Conservation (phyloP, 2,888 invertebrate species). For the Drosophila histrio region DNA sequence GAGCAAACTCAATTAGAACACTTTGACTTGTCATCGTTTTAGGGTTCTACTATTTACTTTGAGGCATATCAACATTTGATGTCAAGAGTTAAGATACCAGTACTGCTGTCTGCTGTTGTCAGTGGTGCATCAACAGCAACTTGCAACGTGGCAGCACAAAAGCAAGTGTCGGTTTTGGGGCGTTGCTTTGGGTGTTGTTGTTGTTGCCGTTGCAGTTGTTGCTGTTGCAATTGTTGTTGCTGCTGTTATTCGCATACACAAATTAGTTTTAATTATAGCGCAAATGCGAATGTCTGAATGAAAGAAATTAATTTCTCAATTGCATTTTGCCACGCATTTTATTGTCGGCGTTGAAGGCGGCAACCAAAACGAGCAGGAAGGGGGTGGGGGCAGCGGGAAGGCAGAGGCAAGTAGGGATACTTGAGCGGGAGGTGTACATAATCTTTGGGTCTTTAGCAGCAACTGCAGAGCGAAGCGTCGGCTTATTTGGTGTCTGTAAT, state of each 20-base stretch:
- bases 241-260: constrained; percentile 65
- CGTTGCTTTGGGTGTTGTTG: constrained; percentile 45
- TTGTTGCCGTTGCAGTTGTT: constrained; percentile 2
- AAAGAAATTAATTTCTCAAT: constrained; percentile 77
- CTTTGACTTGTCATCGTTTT: constrained; percentile 12
- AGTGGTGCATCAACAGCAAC: background rate
- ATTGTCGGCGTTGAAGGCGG: constrained; percentile 68
- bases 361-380: constrained; percentile 40
- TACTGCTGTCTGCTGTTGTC: constrained; percentile 13
- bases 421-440: constrained; percentile 1
- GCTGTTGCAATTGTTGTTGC: constrained; percentile 18
- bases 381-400: background rate
- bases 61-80: constrained; percentile 21
- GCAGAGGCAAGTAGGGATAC: background rate
- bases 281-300: constrained; percentile 78
- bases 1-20: background rate
- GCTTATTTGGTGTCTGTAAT: constrained; percentile 82
- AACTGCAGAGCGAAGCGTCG: constrained; percentile 55
- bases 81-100: constrained; percentile 36
- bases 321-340: constrained; percentile 79
- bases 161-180: constrained; percentile 74
- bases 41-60: constrained; percentile 12
- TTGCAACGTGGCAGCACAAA: constrained; percentile 41
- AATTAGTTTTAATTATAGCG: constrained; percentile 80
- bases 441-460: constrained; percentile 44